Evolutionary conservation across 2,113 vertebrate genomes (phyloP).

Genomic region (Mungos mungo): DNA sequence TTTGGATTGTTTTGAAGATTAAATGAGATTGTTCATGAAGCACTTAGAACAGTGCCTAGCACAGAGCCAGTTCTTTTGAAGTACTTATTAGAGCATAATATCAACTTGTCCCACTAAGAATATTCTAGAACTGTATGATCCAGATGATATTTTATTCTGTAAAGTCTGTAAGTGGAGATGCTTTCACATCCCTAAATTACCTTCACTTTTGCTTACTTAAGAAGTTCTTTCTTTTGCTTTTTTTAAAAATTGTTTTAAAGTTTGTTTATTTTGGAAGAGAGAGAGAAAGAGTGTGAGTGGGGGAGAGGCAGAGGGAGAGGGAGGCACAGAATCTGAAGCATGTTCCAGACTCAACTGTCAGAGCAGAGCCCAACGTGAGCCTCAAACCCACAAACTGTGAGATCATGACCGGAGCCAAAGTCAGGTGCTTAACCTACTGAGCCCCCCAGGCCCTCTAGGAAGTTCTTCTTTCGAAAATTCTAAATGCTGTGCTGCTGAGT

Average conservation of each 20-base stretch:
- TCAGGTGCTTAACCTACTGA: too few relatives aligned
- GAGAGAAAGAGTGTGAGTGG: too few relatives aligned
- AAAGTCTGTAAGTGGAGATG: neutral
- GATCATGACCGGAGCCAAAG: too few relatives aligned
- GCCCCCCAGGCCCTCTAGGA: neutral
- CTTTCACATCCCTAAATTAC: neutral
- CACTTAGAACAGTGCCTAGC: neutral
- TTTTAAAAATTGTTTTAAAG: too few relatives aligned
- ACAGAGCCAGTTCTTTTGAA: neutral
- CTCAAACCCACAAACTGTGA: too few relatives aligned
- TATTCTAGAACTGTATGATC: neutral
- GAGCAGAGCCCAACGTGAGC: too few relatives aligned
- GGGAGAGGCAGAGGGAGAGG: too few relatives aligned
- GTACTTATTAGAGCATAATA: neutral
- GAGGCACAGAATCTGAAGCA: too few relatives aligned
- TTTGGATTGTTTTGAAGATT: slow-evolving; percentile 18
- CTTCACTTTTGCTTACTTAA: neutral
- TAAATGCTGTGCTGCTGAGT: neutral
- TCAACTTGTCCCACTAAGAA: neutral
- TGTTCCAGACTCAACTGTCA: too few relatives aligned
- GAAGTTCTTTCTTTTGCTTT: neutral
- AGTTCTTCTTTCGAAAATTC: neutral
- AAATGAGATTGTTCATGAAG: slow-evolving; percentile 19
- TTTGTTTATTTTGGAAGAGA: too few relatives aligned
- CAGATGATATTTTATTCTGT: neutral